These are phyloP conservation scores for Apodemia duryi DNA, from an alignment of 2,888 invertebrate genomes.

Conservation along the genomic window DNA sequence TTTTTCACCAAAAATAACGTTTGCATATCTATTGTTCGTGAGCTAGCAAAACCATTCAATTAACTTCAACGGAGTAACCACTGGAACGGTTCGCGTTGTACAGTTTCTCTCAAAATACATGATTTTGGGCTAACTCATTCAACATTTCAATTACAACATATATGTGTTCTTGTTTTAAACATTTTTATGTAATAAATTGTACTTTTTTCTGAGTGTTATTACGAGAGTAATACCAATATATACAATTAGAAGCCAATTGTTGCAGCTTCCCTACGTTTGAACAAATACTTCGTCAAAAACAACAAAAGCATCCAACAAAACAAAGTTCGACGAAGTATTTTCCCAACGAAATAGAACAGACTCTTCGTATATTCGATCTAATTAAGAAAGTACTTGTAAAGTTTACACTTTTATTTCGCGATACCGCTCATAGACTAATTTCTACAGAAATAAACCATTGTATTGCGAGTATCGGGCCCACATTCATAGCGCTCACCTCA, in stretches of 20 bases:
- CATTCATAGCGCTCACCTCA: constrained; percentile 61
- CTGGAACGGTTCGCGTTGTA: constrained; percentile 53
- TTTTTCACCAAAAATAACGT: constrained; percentile 9
- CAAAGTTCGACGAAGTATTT: neutral
- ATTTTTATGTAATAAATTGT: too few species aligned
- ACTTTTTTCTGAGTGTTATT: too few species aligned
- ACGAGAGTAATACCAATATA: too few species aligned
- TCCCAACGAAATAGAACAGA: neutral
- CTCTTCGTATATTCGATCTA: constrained; percentile 19
- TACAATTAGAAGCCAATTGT: too few species aligned
- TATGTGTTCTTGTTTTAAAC: neutral
- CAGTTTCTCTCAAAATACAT: constrained; percentile 40
- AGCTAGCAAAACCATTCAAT: constrained; percentile 54
- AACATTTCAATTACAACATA: neutral
- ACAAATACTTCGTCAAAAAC: neutral
- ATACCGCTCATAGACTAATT: constrained; percentile 38
- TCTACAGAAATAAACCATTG: constrained; percentile 60
- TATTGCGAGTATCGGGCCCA: constrained; percentile 44
- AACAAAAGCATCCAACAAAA: neutral
- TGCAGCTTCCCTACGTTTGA: neutral
- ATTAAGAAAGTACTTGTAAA: constrained; percentile 29
- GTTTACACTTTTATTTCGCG: constrained; percentile 33
- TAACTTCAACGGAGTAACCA: constrained; percentile 45
- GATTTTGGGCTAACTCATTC: neutral
- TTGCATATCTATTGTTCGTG: constrained; percentile 44